Base-by-base conservation (phyloP, 2,797 vertebrate genomes). In the Adelosebastes latens region DNA sequence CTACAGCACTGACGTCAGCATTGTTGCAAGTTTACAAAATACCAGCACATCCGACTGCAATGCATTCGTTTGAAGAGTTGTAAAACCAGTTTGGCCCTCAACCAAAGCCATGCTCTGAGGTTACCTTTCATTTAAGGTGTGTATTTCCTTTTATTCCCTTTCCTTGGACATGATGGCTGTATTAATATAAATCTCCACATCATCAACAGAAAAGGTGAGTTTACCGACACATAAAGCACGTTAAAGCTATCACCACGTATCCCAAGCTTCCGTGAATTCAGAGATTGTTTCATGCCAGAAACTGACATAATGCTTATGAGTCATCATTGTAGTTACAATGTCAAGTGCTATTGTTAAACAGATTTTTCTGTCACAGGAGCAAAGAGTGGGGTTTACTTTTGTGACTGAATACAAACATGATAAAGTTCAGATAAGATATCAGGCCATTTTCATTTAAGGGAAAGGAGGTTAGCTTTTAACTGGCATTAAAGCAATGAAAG, bases 61-160 rank as follows among this genome's bases (percentile, higher is more conserved):
- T 29, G 53, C 36, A 24, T 79, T 66, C 68, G 49, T 16, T 7
- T 34, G 24, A n/a, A 53, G 49, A 53, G 83, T 72, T 42, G 91
- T 72, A 34, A 62, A 93, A 95, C 93, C 88, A 79, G 93, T 94
- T 92, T 83, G 1, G 3, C 61, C 22, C 12, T 49, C 29, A 27
- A 42, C 36, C 53, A 39, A 34, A 31, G 16, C 20, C 8, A 68
- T 6, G 25, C 55, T 46, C 69, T 58, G 27, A 68, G 2, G 16
- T 8, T 22, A 4, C 18, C 18, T 75, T 67, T 67, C 34, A 49
- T 59, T 66, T 69, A 9, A 63, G 52, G 53, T 16, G 32, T 58
- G 29, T 59, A 5, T 76, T 27, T 27, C 3, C 29, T 59, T 46
- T 10, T 7, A 16, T 62, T 80, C 1, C 31, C 13, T 76, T 32